Conservation (phyloP, 2,113 vertebrate genomes). For the Osmerus mordax region DNA sequence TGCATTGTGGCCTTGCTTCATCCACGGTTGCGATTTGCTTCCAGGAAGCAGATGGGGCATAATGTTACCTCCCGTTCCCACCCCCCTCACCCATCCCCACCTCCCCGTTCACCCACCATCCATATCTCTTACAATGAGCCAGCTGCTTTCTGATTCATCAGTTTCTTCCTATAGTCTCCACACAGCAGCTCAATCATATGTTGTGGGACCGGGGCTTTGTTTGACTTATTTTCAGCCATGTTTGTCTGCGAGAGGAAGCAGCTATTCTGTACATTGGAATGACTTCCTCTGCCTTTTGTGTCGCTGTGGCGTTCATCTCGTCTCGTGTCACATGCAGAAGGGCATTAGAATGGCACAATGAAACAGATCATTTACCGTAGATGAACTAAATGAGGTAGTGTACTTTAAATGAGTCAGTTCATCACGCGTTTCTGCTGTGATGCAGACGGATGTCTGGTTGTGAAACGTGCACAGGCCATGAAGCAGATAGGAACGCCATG, state of each 20-base stretch:
- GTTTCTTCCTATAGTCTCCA: not conserved
- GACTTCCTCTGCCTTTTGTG: not conserved
- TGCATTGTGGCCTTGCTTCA: no score
- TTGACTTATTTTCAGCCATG: not conserved
- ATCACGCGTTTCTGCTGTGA: not conserved
- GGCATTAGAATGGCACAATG: not conserved
- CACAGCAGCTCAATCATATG: not conserved
- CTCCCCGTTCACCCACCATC: no score
- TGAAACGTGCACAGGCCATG: no score
- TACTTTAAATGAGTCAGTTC: no score
- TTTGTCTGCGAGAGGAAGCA: not conserved
- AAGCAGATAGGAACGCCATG: no score
- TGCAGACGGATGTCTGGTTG: not conserved
- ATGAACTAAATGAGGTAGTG: no score
- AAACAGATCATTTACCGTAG: not conserved
- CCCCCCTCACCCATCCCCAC: no score
- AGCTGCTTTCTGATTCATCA: no score
- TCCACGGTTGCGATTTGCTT: no score
- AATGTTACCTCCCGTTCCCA: no score
- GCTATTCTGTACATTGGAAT: not conserved
- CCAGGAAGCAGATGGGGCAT: no score
- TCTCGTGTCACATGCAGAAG: not conserved
- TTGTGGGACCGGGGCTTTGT: not conserved
- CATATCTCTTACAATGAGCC: no score
- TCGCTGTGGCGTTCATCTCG: not conserved